Evolutionary conservation across 2,888 invertebrate genomes (phyloP), one percentile per base, ranked within the genome.

Genomic region (Caenorhabditis sulstoni): DNA sequence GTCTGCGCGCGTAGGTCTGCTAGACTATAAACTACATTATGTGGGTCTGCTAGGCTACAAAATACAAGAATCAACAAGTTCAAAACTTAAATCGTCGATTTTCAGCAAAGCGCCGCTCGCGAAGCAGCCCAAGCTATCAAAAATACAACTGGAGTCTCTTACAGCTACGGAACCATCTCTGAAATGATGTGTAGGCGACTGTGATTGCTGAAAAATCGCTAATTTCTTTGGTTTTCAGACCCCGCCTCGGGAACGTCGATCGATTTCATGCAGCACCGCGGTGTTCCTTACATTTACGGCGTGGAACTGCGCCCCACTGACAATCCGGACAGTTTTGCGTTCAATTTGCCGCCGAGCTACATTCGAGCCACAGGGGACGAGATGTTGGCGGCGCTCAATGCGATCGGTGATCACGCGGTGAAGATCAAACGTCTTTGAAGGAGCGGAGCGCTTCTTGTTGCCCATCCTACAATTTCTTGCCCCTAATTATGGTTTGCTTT

Each of bases 181-280:
- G 88, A 90, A 47, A 62, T 90, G 57, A 86, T 90, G 87, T 89
- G 89, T 89, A 64, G 75, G 87, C 82, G 18, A 52, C 18, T n/a
- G 18, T 44, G 11, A 22, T 29, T 11, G 20, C 55, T 45, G 29
- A 62, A 37, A 50, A 29, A 7, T 12, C 1, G 35, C 18, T 1
- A 29, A 14, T 18, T 50, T 35, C 29, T 29, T 11, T 35, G 47
- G 18, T 41, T 45, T 59, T 59, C 57, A 89, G 88, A 89, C 65
- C 88, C 88, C 8, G 90, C 90, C 8, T 86, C 88, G 8, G 90
- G 90, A 18, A 90, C 90, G 0, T 83, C 83, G 45, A 89, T 90
- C 58, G 89, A 90, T 62, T 90, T 82, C 78, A 83, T 88, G 86
- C 89, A 89, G 61, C 79, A 85, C 49, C 77, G 77, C 14, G 86